Percentiles rank a stretch among this genome's conserved stretches.
These are phyloP conservation scores for Tragulus kanchil DNA, from an alignment of 2,113 vertebrate species.

Conservation along the genomic window DNA sequence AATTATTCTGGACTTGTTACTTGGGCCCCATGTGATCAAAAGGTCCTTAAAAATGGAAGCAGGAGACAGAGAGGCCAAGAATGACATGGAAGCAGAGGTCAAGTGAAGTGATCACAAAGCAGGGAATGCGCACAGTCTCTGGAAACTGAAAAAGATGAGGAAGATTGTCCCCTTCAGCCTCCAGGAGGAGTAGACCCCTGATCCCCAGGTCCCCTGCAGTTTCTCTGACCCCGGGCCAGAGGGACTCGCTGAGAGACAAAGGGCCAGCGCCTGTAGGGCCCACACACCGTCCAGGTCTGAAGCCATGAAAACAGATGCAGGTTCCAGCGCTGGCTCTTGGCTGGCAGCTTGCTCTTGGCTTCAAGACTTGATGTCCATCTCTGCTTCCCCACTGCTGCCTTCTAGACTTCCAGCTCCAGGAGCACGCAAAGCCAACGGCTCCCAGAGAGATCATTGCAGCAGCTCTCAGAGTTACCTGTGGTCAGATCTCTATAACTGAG, in stretches of 20 bases:
- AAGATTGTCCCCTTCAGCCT: not conserved
- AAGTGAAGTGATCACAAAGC: not conserved
- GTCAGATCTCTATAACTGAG: not conserved
- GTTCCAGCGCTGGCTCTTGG: not conserved
- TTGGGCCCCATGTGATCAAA: not conserved
- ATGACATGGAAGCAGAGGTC: not conserved
- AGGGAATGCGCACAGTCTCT: not conserved
- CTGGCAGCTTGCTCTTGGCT: not conserved
- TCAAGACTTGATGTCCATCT: not conserved
- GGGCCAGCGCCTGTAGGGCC: too few relatives aligned
- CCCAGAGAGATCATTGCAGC: not conserved
- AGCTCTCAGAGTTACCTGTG: not conserved
- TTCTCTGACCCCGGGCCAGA: not conserved
- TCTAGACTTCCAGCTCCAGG: not conserved
- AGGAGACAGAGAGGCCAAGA: not conserved
- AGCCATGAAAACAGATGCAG: not conserved
- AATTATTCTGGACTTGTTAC: not conserved
- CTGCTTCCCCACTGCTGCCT: not conserved
- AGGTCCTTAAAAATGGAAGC: not conserved
- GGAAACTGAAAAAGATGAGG: not conserved
- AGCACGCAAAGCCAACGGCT: not conserved
- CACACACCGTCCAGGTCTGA: not conserved
- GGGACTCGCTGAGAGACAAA: not conserved
- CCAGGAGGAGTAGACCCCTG: not conserved
- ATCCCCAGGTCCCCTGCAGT: too few relatives aligned